These are phyloP conservation scores for Acipenser ruthenus DNA, from an alignment of 2,797 vertebrate species.

Conservation along the genomic window DNA sequence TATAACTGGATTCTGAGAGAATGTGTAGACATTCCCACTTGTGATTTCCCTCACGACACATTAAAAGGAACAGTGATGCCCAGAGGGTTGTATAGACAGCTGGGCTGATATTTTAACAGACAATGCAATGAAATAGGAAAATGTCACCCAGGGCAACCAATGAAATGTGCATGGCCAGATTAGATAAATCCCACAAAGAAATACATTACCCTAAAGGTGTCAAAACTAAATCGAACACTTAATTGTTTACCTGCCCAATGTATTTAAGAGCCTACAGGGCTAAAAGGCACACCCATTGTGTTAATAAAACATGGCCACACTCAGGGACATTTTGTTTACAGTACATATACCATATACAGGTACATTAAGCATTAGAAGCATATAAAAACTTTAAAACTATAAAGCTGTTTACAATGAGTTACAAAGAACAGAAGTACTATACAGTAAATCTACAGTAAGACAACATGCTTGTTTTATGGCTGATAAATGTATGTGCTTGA, in stretches of 20 bases:
- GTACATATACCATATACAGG: background rate
- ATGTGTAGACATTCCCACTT: background rate
- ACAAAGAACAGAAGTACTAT: no score
- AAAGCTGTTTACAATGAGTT: no score
- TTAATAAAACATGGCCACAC: background rate
- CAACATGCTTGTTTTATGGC: no score
- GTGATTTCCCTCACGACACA: background rate
- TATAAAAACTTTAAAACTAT: no score
- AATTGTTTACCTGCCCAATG: background rate
- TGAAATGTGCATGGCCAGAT: background rate
- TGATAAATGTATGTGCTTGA: no score
- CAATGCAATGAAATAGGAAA: background rate
- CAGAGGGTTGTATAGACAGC: constrained; percentile 1
- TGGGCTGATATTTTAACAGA: background rate
- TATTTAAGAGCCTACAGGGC: background rate
- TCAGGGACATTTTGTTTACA: background rate
- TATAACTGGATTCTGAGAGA: background rate
- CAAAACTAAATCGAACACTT: background rate
- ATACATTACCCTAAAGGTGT: background rate
- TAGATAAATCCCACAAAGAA: background rate
- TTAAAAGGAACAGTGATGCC: background rate
- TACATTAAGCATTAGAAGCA: no score
- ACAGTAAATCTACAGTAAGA: no score
- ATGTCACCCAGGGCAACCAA: background rate
- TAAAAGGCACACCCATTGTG: background rate